Conservation (phyloP, 2,797 vertebrate genomes). For the Sebastolobus alascanus region DNA sequence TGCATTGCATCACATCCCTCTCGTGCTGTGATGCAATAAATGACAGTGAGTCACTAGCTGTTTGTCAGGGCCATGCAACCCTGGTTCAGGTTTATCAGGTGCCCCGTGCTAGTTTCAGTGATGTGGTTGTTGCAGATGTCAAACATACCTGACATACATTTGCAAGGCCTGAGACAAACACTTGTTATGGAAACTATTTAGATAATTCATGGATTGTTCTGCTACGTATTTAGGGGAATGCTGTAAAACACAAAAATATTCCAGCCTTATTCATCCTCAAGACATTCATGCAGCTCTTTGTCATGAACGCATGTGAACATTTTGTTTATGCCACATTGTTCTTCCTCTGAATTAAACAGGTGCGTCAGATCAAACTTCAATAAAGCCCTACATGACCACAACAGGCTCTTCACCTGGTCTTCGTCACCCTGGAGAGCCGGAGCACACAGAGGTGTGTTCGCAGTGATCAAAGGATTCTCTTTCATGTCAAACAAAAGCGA, state of each 20-base stretch:
- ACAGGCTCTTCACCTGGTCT: constrained; percentile 30
- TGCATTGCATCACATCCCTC: constrained; percentile 53
- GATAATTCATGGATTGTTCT: constrained; percentile 42
- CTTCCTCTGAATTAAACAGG: constrained; percentile 7
- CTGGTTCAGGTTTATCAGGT: constrained; percentile 16
- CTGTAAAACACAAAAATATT: constrained; percentile 47
- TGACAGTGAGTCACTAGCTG: constrained; percentile 25
- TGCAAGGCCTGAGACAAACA: constrained; percentile 16
- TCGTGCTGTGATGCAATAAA: constrained; percentile 39
- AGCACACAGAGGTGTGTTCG: constrained; percentile 30
- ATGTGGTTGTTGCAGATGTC: constrained; percentile 25
- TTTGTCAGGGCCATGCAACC: not conserved
- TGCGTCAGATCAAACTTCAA: constrained; percentile 42
- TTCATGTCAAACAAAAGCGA: constrained; percentile 61
- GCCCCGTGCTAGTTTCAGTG: constrained; percentile 7
- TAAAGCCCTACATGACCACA: constrained; percentile 28
- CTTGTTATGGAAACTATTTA: constrained; percentile 62
- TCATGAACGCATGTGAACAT: constrained; percentile 17
- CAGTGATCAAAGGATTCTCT: constrained; percentile 56
- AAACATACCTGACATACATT: constrained; percentile 45
- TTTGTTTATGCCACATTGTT: constrained; percentile 6
- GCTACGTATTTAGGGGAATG: constrained; percentile 44
- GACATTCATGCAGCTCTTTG: constrained; percentile 18
- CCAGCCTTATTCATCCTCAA: not conserved
- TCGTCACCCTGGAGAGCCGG: constrained; percentile 17